These are phyloP conservation scores for Perca schrenkii DNA, from an alignment of 2,113 vertebrate genomes.

Conservation along the genomic window DNA sequence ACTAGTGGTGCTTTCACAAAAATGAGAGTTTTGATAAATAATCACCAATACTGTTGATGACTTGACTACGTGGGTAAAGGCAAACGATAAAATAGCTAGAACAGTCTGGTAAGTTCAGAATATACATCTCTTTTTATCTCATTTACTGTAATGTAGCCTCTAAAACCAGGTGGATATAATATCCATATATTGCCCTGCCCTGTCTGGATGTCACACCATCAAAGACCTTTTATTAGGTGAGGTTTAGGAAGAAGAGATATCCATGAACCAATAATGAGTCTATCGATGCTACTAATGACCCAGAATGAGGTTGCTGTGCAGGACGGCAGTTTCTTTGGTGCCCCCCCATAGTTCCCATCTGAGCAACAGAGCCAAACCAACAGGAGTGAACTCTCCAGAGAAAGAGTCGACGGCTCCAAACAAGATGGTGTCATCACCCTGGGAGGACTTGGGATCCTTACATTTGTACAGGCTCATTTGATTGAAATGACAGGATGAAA, in stretches of 20 bases:
- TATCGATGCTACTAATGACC: too few species aligned
- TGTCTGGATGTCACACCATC: neutral
- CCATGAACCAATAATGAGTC: neutral
- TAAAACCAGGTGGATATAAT: too few species aligned
- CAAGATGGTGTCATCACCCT: neutral
- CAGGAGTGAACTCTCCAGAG: neutral
- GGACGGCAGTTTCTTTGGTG: neutral
- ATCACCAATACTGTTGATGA: too few species aligned
- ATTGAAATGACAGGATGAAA: constrained; percentile 30
- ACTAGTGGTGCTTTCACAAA: too few species aligned
- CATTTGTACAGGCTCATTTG: constrained; percentile 8
- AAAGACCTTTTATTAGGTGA: neutral
- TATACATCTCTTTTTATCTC: too few species aligned
- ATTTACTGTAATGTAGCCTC: too few species aligned
- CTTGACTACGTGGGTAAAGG: too few species aligned
- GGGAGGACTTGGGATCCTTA: neutral
- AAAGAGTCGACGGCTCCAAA: neutral
- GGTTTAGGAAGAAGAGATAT: neutral
- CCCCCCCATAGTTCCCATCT: neutral
- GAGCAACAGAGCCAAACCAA: neutral
- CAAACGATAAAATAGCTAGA: too few species aligned
- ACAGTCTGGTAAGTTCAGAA: too few species aligned
- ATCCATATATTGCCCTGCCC: too few species aligned
- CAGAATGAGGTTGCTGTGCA: neutral
- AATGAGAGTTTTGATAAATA: too few species aligned